Conservation (phyloP, 2,113 vertebrate species). For the Psittacula cyanocephala region DNA sequence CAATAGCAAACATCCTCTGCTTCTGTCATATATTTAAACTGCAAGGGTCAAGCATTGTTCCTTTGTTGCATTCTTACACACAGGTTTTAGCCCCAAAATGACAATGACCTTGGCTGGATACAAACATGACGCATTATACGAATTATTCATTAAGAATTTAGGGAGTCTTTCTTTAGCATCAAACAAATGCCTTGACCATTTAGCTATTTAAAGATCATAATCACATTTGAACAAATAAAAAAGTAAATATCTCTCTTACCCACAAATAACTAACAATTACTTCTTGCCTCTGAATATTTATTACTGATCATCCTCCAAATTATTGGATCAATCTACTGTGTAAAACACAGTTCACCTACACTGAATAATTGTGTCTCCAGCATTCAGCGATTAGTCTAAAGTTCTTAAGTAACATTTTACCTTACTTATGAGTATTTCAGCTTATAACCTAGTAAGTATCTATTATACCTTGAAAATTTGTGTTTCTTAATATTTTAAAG, state of each 20-base stretch:
- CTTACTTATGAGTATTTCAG: not conserved
- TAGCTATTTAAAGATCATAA: not conserved
- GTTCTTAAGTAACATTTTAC: not conserved
- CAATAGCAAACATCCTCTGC: not conserved
- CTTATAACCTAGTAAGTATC: not conserved
- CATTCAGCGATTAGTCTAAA: not conserved
- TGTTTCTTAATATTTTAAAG: not conserved
- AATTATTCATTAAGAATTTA: not conserved
- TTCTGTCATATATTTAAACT: not conserved
- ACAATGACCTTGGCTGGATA: not conserved
- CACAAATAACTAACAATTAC: not conserved
- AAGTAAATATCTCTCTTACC: not conserved
- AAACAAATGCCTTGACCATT: not conserved
- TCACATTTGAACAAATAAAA: not conserved
- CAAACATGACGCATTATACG: not conserved
- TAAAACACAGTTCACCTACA: not conserved
- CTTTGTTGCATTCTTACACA: not conserved
- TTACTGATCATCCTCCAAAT: not conserved
- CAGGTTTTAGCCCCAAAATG: not conserved
- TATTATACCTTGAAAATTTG: not conserved
- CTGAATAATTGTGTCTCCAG: not conserved
- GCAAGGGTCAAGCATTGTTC: not conserved
- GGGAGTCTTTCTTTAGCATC: not conserved
- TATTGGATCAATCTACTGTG: not conserved
- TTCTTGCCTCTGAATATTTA: not conserved